Evolutionary conservation across 2,888 invertebrate species (phyloP).

Genomic region (Elegia similella): DNA sequence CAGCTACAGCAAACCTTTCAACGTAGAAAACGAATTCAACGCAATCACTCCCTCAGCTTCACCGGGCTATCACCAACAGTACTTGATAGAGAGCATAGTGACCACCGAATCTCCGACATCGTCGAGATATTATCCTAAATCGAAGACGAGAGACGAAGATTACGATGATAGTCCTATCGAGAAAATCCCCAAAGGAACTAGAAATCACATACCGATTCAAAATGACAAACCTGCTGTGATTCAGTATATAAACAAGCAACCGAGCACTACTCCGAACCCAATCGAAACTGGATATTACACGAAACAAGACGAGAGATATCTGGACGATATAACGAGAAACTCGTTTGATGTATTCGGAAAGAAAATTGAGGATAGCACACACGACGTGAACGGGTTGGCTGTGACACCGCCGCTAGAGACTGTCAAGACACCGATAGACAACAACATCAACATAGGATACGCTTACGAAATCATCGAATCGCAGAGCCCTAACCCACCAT

Average conservation of each 20-base stretch:
- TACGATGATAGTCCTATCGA: constrained; percentile 58
- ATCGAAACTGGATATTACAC: constrained; percentile 84
- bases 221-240: constrained; percentile 56
- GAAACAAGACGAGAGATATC: constrained; percentile 84
- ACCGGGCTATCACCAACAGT: constrained; percentile 66
- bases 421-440: constrained; percentile 71
- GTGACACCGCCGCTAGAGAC: constrained; percentile 73
- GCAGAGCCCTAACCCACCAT: constrained; percentile 62
- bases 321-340: constrained; percentile 88
- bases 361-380: constrained; percentile 81
- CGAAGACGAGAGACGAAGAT: constrained; percentile 71
- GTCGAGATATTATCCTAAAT: constrained; percentile 74
- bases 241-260: constrained; percentile 53
- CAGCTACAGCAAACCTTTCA: constrained; percentile 78
- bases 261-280: constrained; percentile 79
- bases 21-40: constrained; percentile 67
- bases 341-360: constrained; percentile 88
- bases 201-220: constrained; percentile 60
- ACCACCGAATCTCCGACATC: constrained; percentile 78
- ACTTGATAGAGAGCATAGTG: constrained; percentile 69
- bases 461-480: constrained; percentile 70
- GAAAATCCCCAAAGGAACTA: constrained; percentile 57
- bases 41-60: constrained; percentile 65
- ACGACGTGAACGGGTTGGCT: constrained; percentile 68
- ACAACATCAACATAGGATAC: constrained; percentile 79